A percentile compares a stretch with the other conserved stretches of the same genome.
These are phyloP conservation scores for Nephrotoma guestfalica DNA, from an alignment of 2,888 invertebrate species.

Conservation along the genomic window DNA sequence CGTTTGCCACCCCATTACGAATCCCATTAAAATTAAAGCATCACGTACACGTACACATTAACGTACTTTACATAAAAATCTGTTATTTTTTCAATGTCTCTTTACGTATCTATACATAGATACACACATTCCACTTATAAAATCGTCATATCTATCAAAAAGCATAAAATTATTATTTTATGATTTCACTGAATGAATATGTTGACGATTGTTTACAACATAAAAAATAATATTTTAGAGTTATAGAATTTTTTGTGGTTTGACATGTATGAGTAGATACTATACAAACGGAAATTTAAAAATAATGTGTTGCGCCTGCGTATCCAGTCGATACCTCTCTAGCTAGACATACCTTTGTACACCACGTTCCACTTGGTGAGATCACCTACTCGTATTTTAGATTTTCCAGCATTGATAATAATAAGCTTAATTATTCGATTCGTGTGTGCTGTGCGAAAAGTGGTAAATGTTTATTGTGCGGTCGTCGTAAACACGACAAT, in stretches of 20 bases:
- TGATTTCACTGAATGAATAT: background rate
- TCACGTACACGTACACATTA: background rate
- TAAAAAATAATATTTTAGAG: background rate
- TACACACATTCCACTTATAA: background rate
- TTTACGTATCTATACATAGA: background rate
- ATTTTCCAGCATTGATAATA: background rate
- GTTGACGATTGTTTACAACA: background rate
- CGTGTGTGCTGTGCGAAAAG: background rate
- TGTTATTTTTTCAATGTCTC: background rate
- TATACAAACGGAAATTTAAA: background rate
- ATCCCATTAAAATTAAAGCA: background rate
- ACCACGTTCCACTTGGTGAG: background rate
- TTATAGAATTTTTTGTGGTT: background rate
- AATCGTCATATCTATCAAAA: background rate
- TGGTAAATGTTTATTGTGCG: background rate
- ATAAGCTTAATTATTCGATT: too few species aligned
- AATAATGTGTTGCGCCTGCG: background rate
- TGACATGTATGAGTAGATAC: background rate
- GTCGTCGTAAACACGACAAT: background rate
- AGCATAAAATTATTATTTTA: background rate
- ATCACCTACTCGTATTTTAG: background rate
- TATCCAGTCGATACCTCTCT: background rate
- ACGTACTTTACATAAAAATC: background rate
- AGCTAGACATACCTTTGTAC: too few species aligned
- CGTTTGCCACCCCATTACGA: background rate